phyloP scores from a whole-genome alignment of 2,888 invertebrate genomes.

The Dryobota labecula region DNA sequence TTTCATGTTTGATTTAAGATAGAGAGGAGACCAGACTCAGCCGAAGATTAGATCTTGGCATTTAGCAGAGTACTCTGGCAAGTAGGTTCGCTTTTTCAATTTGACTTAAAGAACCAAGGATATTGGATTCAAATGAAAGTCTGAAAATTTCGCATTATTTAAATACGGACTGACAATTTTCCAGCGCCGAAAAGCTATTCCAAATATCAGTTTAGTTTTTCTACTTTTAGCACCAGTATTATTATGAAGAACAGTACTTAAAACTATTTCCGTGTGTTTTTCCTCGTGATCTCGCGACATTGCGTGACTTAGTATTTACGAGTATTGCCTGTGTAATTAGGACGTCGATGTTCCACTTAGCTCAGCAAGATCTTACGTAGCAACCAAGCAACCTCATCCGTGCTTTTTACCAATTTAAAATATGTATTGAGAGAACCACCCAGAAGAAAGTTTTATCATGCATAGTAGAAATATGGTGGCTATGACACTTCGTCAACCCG shows the following conservation, averaged over 20 bases:
- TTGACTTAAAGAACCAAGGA: neutral
- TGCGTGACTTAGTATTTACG: conserved; percentile 62
- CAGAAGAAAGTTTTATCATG: conserved; percentile 33
- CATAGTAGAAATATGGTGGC: conserved; percentile 35
- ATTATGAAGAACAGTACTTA: conserved; percentile 24
- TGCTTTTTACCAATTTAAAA: conserved; percentile 39
- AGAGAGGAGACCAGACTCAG: neutral
- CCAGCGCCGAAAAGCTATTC: neutral
- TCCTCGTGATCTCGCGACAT: conserved; percentile 55
- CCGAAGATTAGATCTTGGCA: conserved; percentile 21
- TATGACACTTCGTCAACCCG: conserved; percentile 39
- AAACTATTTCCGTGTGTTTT: conserved; percentile 44
- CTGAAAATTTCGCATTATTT: neutral
- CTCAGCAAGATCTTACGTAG: conserved; percentile 49
- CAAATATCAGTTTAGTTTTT: neutral
- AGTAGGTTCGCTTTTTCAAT: conserved; percentile 6
- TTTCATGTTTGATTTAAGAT: conserved; percentile 16
- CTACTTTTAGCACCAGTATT: conserved; percentile 14
- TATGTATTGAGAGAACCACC: conserved; percentile 48
- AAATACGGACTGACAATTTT: neutral
- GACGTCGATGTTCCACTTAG: conserved; percentile 46
- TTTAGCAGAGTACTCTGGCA: neutral
- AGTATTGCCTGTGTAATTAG: conserved; percentile 58
- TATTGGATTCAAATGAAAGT: conserved; percentile 12
- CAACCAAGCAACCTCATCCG: conserved; percentile 31